These are phyloP conservation scores for Morelia viridis DNA, from an alignment of 2,797 vertebrate genomes.

Conservation along the genomic window DNA sequence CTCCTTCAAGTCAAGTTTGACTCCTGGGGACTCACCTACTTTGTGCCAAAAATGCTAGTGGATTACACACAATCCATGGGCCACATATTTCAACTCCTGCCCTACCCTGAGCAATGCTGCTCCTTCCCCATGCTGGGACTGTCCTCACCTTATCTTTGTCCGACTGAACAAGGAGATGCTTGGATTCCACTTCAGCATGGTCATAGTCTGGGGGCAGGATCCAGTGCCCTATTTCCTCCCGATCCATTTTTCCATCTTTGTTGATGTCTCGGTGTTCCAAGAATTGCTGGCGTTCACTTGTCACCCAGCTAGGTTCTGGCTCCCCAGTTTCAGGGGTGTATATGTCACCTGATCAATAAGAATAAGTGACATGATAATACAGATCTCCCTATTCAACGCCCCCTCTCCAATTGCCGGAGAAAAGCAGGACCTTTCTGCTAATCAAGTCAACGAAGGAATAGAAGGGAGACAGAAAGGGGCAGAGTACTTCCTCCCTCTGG, in stretches of 20 bases:
- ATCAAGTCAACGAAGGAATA: background rate
- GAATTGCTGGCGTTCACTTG: constrained; percentile 85
- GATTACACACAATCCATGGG: background rate
- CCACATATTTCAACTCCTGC: background rate
- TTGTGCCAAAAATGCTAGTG: background rate
- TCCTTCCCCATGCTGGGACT: background rate
- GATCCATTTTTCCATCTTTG: constrained; percentile 84
- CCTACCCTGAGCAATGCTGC: too few relatives aligned
- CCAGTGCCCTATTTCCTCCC: constrained; percentile 82
- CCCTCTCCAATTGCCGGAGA: background rate
- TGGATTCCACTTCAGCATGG: constrained; percentile 86
- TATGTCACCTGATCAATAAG: constrained; percentile 80
- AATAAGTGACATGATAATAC: background rate
- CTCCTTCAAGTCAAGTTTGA: background rate
- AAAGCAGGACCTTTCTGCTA: background rate
- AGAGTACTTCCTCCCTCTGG: background rate
- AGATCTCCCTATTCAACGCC: background rate
- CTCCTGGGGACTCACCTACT: background rate
- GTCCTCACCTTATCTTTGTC: constrained; percentile 80
- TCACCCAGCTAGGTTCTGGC: constrained; percentile 86
- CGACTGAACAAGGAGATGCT: constrained; percentile 84
- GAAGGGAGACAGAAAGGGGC: too few relatives aligned
- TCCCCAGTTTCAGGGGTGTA: constrained; percentile 70
- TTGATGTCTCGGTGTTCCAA: constrained; percentile 82
- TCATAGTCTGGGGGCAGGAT: constrained; percentile 84